phyloP scores from a whole-genome alignment of 2,888 invertebrate species.

The Mellilla xanthometata region DNA sequence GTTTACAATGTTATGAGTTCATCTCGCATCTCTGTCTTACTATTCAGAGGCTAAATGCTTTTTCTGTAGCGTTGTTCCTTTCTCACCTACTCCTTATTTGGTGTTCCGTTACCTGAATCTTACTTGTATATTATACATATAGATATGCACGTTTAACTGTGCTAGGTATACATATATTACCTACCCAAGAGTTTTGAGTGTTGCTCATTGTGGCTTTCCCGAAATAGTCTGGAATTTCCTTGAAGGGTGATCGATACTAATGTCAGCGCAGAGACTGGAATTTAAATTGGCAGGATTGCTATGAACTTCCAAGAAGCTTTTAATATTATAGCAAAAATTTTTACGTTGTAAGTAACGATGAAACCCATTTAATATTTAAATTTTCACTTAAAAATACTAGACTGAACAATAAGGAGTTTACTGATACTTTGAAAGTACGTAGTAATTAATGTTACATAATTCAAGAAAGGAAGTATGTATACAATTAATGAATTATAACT shows the following conservation, averaged over 20 bases:
- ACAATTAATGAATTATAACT: too few species aligned
- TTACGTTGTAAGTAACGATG: too few species aligned
- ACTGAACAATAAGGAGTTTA: too few species aligned
- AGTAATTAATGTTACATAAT: too few species aligned
- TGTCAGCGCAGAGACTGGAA: slow-evolving; percentile 40
- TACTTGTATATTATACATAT: too few species aligned
- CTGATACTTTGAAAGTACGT: too few species aligned
- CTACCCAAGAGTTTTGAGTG: slow-evolving; percentile 30
- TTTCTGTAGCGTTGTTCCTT: slow-evolving; percentile 35
- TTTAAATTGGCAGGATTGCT: slow-evolving; percentile 31
- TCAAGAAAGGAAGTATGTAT: too few species aligned
- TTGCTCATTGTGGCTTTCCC: slow-evolving; percentile 59
- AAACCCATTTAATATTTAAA: neutral
- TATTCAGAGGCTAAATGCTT: slow-evolving; percentile 22
- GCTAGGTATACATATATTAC: slow-evolving; percentile 28
- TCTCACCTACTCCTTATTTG: slow-evolving; percentile 34
- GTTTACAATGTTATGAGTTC: slow-evolving; percentile 30
- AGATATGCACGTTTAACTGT: slow-evolving; percentile 31
- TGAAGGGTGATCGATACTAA: slow-evolving; percentile 46
- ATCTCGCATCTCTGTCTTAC: slow-evolving; percentile 36
- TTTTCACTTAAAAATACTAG: too few species aligned
- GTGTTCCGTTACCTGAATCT: slow-evolving; percentile 3
- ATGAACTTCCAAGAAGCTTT: neutral
- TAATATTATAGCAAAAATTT: too few species aligned
- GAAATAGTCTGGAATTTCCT: slow-evolving; percentile 69